These are phyloP conservation scores for Fabriciana adippe DNA, from an alignment of 2,888 invertebrate genomes.

Conservation along the genomic window DNA sequence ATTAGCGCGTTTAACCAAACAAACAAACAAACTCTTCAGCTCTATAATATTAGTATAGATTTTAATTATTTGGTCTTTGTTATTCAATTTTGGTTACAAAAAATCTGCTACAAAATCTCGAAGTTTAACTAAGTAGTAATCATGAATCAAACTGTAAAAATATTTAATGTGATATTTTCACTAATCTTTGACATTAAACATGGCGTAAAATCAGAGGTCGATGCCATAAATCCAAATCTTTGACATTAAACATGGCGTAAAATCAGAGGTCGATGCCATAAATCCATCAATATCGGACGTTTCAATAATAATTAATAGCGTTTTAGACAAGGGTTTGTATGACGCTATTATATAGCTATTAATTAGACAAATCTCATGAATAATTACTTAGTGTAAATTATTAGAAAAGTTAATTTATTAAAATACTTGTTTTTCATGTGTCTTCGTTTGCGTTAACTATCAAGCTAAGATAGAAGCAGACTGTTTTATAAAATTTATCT, in stretches of 20 bases:
- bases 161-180: background rate
- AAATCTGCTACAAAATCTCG: too few relatives aligned
- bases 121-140: too few relatives aligned
- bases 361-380: constrained; percentile 8
- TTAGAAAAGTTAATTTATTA: too few relatives aligned
- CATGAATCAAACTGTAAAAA: background rate
- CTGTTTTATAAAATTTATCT: too few relatives aligned
- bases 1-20: too few relatives aligned
- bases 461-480: too few relatives aligned
- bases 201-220: constrained; percentile 17
- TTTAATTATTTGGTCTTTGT: too few relatives aligned
- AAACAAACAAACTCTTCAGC: too few relatives aligned
- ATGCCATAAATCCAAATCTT: constrained; percentile 24
- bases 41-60: too few relatives aligned
- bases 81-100: too few relatives aligned
- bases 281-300: constrained; percentile 32
- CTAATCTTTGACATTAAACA: background rate
- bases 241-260: constrained; percentile 8
- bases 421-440: too few relatives aligned
- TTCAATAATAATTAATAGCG: constrained; percentile 33
- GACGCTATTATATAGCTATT: constrained; percentile 18
- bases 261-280: constrained; percentile 19
- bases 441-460: too few relatives aligned
- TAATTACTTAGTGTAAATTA: constrained; percentile 14
- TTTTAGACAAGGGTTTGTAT: constrained; percentile 23